Conservation (phyloP, 1,140 invertebrate genomes). For the Zaprionus ghesquierei region DNA sequence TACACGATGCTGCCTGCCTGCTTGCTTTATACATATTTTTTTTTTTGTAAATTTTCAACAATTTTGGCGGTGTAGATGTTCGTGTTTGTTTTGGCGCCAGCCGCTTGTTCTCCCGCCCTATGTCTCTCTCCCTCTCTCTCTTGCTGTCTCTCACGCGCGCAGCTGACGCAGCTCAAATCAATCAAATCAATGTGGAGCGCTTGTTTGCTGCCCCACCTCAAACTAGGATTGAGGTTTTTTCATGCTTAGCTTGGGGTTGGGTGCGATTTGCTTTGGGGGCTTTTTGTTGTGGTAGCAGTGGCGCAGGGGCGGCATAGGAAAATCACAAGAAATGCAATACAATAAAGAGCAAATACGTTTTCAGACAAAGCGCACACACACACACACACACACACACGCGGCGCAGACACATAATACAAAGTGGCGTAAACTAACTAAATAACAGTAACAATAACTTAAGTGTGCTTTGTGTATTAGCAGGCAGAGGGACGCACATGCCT, state of each 20-base stretch:
- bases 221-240: background rate
- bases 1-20: background rate
- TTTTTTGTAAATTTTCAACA: conserved; percentile 31
- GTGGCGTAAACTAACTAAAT: conserved; percentile 81
- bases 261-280: background rate
- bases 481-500: background rate
- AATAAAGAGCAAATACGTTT: conserved; percentile 73
- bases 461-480: conserved; percentile 74
- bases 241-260: background rate
- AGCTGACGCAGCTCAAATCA: conserved; percentile 78
- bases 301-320: conserved; percentile 41
- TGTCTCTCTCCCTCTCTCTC: background rate
- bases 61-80: conserved; percentile 25
- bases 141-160: conserved; percentile 39
- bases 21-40: conserved; percentile 8
- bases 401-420: conserved; percentile 65
- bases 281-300: conserved; percentile 24
- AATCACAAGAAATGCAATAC: conserved; percentile 72
- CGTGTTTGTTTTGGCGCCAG: conserved; percentile 44
- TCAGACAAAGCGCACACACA: conserved; percentile 60
- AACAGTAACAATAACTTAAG: conserved; percentile 81
- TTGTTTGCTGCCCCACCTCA: conserved; percentile 44
- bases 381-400: conserved; percentile 4
- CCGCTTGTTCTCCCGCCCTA: background rate
- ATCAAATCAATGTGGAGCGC: conserved; percentile 75